Base-by-base conservation (phyloP, 2,888 invertebrate species). In the Lamellibrachia columna region DNA sequence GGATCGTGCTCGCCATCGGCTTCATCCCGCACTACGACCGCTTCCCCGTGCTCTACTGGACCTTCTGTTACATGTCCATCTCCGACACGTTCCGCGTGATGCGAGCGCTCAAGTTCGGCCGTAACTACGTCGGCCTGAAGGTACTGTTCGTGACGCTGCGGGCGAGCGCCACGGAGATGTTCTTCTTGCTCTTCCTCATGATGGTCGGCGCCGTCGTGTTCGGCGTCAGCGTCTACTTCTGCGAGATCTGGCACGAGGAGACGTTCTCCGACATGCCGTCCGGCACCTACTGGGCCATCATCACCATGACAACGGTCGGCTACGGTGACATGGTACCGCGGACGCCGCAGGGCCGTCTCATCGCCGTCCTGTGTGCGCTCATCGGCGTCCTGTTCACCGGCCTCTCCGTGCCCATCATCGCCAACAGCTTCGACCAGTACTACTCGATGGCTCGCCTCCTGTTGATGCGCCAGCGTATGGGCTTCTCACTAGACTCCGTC, bases 221-320 rank as follows among this genome's bases (percentile, higher is more conserved):
- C 91, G 52, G 52, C 52, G 53, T 91, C 2, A 52, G 52, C 52
- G 91, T 91, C 52, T 91, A 91, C 91, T 91, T 52, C 91, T 52
- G 52, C 91, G 91, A 91, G 91, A 91, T 91, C 91, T 91, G 91
- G 91, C 52, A 52, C 52, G 52, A 11, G 28, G 52, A 91, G 15
- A 91, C 91, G 28, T 91, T 91, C 91, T 53, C 91, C 11, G n/a
- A 91, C 91, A 91, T 91, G 91, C 52, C 91, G 91, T 11, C 11
- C 91, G 91, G 91, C 91, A 52, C 91, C 40, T 91, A 91, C 91
- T 91, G 91, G 91, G 91, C 91, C 91, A 52, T 91, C 91, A 91
- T 91, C 40, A 91, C 91, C 6, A 91, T 91, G 91, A 53, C 91
- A 7, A 91, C 91, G 11, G 91, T 91, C 15, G 91, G 91, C 52